phyloP scores from a whole-genome alignment of 1,140 invertebrate genomes.

The Brachionus calyciflorus region DNA sequence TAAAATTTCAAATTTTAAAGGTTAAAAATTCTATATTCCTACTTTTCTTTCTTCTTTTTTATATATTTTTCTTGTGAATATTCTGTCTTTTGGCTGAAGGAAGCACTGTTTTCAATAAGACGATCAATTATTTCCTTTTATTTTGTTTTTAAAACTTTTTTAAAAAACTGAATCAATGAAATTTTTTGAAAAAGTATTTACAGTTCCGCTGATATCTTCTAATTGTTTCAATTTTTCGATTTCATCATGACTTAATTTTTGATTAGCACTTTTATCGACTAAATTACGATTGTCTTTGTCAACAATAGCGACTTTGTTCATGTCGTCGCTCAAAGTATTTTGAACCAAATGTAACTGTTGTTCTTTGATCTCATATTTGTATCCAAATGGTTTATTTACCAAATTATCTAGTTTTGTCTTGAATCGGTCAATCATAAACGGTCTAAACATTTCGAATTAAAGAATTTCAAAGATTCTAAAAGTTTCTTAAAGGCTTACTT shows the following conservation, averaged over 20 bases:
- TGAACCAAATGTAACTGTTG: conserved; percentile 39
- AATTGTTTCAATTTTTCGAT: conserved; percentile 71
- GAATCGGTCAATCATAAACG: conserved; percentile 54
- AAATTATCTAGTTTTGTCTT: conserved; percentile 70
- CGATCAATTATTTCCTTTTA: conserved; percentile 74
- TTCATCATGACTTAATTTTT: conserved; percentile 76
- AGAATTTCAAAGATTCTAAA: neutral
- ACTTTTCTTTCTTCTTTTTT: conserved; percentile 86
- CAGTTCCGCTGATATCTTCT: conserved; percentile 69
- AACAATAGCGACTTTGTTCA: conserved; percentile 59
- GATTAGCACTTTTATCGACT: conserved; percentile 77
- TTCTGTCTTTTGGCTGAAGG: conserved; percentile 76
- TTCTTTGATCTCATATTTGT: conserved; percentile 71
- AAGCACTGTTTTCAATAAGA: conserved; percentile 81
- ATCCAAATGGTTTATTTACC: conserved; percentile 72
- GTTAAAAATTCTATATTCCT: conserved; percentile 61
- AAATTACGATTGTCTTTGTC: conserved; percentile 76
- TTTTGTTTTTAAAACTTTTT: neutral
- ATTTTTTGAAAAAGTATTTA: conserved; percentile 50
- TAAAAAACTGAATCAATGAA: neutral
- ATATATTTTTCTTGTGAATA: conserved; percentile 91
- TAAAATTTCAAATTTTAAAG: neutral
- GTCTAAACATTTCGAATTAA: conserved; percentile 47
- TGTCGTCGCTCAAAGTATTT: neutral
- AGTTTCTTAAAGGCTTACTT: conserved; percentile 48